Conservation (phyloP, 2,888 invertebrate species). For the Drosophila atripex region DNA sequence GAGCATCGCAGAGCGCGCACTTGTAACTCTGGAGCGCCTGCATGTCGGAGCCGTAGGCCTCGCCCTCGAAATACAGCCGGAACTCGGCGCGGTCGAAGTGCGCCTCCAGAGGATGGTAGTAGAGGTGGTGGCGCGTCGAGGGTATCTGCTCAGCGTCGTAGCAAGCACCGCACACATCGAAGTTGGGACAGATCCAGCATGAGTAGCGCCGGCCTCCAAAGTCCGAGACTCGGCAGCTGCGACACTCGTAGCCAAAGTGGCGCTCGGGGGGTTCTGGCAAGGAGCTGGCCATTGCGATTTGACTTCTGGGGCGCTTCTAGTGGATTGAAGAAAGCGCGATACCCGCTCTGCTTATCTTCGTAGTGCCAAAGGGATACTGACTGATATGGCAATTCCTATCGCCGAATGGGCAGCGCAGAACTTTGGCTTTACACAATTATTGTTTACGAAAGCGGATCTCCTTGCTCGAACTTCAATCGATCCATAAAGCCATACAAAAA, state of each 20-base stretch:
- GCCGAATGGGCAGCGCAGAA: not conserved
- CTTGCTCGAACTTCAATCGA: not conserved
- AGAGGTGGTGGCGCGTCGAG: constrained; percentile 24
- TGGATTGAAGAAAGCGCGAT: too few relatives aligned
- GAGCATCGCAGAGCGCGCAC: constrained; percentile 44
- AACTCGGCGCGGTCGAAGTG: constrained; percentile 46
- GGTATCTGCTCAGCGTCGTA: constrained; percentile 40
- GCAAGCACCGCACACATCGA: constrained; percentile 53
- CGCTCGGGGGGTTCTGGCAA: constrained; percentile 24
- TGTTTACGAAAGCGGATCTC: constrained; percentile 9
- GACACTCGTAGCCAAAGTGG: constrained; percentile 52
- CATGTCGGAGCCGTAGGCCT: constrained; percentile 7
- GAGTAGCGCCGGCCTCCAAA: constrained; percentile 58
- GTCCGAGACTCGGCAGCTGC: constrained; percentile 20
- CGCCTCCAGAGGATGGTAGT: constrained; percentile 54
- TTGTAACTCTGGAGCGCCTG: constrained; percentile 55
- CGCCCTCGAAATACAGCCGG: constrained; percentile 50
- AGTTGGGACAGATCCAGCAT: constrained; percentile 48
- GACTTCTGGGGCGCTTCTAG: not conserved
- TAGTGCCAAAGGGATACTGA: not conserved
- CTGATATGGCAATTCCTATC: not conserved
- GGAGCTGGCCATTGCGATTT: constrained; percentile 1
- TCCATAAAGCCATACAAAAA: not conserved
- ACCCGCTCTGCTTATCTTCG: not conserved
- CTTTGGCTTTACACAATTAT: not conserved